Conservation (phyloP, 2,888 invertebrate species). For the Lathronympha strigana region DNA sequence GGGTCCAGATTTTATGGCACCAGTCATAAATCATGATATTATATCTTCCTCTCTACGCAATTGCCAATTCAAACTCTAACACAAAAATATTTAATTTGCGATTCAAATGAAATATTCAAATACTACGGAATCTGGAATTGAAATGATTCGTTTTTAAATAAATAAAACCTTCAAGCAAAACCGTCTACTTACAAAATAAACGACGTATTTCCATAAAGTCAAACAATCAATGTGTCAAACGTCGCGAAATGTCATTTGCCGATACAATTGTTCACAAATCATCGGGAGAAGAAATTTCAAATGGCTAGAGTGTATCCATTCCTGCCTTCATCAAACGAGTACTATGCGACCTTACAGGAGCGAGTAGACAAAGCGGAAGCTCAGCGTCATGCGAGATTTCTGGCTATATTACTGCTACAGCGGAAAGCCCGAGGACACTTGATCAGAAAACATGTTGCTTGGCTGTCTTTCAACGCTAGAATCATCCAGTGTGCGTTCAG, state of each 20-base stretch:
- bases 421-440: slow-evolving; percentile 67
- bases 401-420: slow-evolving; percentile 65
- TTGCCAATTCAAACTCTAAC: too few relatives aligned
- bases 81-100: too few relatives aligned
- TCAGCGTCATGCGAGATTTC: slow-evolving; percentile 58
- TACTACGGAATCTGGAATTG: too few relatives aligned
- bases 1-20: too few relatives aligned
- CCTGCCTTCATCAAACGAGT: slow-evolving; percentile 59
- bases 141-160: background rate
- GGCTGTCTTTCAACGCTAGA: slow-evolving; percentile 67
- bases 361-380: slow-evolving; percentile 61
- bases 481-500: slow-evolving; percentile 75
- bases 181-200: background rate
- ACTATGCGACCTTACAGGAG: slow-evolving; percentile 63
- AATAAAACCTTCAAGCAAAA: background rate
- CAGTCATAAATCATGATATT: too few relatives aligned
- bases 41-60: too few relatives aligned
- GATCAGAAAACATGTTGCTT: slow-evolving; percentile 68
- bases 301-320: slow-evolving; percentile 64
- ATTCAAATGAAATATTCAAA: too few relatives aligned
- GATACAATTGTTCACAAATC: slow-evolving; percentile 18
- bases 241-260: slow-evolving; percentile 1
- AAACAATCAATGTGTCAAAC: slow-evolving; percentile 7
- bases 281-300: slow-evolving; percentile 20
- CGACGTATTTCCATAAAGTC: background rate